Evolutionary conservation across 2,888 invertebrate genomes (phyloP).

Genomic region (Oegoconia quadripuncta): DNA sequence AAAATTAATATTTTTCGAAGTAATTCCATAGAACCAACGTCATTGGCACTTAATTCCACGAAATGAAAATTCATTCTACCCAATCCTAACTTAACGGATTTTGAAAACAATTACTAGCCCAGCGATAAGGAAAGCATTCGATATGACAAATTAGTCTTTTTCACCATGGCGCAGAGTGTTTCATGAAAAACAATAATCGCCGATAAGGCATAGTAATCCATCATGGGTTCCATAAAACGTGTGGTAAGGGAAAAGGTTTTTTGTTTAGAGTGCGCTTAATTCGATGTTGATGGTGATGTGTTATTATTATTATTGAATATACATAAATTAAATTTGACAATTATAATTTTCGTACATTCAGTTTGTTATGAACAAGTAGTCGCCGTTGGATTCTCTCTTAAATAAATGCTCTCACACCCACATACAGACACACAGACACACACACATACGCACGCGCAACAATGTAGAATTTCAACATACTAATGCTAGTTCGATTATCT

Average conservation of each 20-base stretch:
- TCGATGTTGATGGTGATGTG: constrained; percentile 24
- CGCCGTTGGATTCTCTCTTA: no score
- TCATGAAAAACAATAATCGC: constrained; percentile 53
- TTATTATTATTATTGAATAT: constrained; percentile 4
- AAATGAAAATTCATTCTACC: constrained; percentile 29
- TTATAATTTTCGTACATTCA: no score
- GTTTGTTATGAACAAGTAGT: no score
- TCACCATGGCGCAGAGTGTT: constrained; percentile 27
- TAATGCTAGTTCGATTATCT: no score
- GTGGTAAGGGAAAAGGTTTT: constrained; percentile 23
- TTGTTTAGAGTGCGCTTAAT: constrained; percentile 19
- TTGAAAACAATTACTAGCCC: constrained; percentile 38
- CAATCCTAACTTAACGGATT: constrained; percentile 42
- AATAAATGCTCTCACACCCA: no score
- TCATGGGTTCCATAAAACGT: constrained; percentile 31
- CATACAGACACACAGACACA: no score
- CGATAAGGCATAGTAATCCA: constrained; percentile 46
- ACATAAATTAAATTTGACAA: no score
- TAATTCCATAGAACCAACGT: no score
- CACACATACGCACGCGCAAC: no score
- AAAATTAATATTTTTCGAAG: no score
- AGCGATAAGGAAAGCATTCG: constrained; percentile 31
- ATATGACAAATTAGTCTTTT: constrained; percentile 50
- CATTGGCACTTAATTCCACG: constrained; percentile 4
- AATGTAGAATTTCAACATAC: no score